phyloP scores from a whole-genome alignment of 2,888 invertebrate species.

The Sminthurides aquaticus region DNA sequence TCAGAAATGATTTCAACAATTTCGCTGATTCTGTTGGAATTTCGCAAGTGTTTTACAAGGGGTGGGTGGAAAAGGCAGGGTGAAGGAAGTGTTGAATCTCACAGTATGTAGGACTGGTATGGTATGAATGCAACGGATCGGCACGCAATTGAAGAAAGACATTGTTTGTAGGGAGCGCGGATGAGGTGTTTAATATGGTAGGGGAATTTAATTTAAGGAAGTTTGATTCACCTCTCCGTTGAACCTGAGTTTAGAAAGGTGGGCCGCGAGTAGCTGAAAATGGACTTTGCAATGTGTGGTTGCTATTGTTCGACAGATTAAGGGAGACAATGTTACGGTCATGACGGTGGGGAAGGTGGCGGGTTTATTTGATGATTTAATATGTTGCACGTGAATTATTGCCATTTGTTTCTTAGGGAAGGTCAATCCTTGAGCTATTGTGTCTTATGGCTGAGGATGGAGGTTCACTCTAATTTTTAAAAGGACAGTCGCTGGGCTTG shows the following conservation, averaged over 20 bases:
- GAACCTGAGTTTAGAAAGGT: not conserved
- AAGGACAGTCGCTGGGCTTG: not conserved
- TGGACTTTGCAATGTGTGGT: not conserved
- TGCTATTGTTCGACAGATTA: conserved; percentile 8
- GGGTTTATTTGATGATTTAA: not conserved
- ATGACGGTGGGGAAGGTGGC: not conserved
- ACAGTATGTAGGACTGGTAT: too few species aligned
- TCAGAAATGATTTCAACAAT: too few species aligned
- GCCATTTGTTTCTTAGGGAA: conserved; percentile 18
- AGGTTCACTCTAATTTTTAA: not conserved
- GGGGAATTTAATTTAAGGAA: not conserved
- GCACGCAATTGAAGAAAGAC: not conserved
- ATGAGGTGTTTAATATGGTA: not conserved
- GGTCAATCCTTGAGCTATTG: conserved; percentile 6
- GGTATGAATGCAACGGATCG: too few species aligned
- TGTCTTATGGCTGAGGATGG: conserved; percentile 2
- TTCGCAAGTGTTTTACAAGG: too few species aligned
- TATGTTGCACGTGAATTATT: conserved; percentile 14
- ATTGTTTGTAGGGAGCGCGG: not conserved
- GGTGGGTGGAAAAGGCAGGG: too few species aligned
- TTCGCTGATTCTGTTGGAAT: too few species aligned
- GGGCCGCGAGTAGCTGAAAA: not conserved
- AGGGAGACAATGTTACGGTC: conserved; percentile 17
- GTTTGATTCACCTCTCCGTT: not conserved
- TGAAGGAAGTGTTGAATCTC: too few species aligned